Evolutionary conservation across 2,888 invertebrate species (phyloP).

Genomic region (Mantis religiosa): DNA sequence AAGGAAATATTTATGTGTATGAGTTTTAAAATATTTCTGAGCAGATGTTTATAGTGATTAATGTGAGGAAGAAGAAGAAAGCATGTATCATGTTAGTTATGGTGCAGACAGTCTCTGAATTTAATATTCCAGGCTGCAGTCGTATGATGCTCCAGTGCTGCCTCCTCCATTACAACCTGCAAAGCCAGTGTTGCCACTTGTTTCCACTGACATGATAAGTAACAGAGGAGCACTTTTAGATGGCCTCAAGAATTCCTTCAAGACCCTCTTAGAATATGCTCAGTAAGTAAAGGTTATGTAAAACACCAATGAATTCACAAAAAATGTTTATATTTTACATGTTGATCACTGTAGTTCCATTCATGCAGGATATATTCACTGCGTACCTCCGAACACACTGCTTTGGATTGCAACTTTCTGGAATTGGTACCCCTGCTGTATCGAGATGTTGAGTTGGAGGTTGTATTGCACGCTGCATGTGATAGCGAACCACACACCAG

Average conservation of each 20-base stretch:
- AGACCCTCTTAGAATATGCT: conserved; percentile 47
- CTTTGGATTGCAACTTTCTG: conserved; percentile 60
- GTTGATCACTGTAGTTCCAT: conserved; percentile 1
- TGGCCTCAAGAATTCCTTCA: conserved; percentile 47
- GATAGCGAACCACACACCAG: conserved; percentile 43
- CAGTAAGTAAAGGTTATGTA: conserved; percentile 41
- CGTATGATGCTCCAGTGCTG: conserved; percentile 58
- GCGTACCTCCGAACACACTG: conserved; percentile 60
- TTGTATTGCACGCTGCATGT: conserved; percentile 53
- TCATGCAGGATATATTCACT: conserved; percentile 55
- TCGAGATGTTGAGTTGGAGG: conserved; percentile 49
- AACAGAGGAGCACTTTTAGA: conserved; percentile 45
- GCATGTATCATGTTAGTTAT: too few species aligned
- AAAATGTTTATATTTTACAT: too few species aligned
- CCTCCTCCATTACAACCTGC: conserved; percentile 52
- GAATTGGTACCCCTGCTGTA: conserved; percentile 60
- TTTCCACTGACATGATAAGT: conserved; percentile 43
- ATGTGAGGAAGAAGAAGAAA: too few species aligned
- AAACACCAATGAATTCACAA: too few species aligned
- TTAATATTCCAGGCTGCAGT: conserved; percentile 46
- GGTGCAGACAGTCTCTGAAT: too few species aligned
- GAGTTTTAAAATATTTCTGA: too few species aligned
- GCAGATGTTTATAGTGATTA: too few species aligned
- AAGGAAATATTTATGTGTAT: too few species aligned
- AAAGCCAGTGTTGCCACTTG: conserved; percentile 46